These are phyloP conservation scores for Isotomurus palustris DNA, from an alignment of 2,888 invertebrate species.

Conservation along the genomic window DNA sequence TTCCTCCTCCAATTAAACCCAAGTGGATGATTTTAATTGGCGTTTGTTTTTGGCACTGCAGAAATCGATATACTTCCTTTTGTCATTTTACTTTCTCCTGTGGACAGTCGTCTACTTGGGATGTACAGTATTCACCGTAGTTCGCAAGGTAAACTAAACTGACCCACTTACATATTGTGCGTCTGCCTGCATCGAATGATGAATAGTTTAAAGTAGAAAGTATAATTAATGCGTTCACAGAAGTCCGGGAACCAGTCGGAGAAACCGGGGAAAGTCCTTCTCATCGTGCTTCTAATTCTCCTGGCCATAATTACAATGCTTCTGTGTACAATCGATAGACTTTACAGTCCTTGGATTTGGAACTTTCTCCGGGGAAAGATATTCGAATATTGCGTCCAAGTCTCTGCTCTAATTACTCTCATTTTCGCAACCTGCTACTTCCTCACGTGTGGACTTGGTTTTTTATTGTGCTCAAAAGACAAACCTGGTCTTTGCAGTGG, in stretches of 20 bases:
- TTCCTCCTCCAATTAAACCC: constrained; percentile 2
- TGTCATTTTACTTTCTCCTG: constrained; percentile 39
- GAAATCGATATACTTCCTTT: constrained; percentile 37
- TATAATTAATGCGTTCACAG: not conserved
- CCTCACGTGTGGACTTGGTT: constrained; percentile 23
- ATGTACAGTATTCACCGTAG: constrained; percentile 33
- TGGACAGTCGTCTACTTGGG: constrained; percentile 37
- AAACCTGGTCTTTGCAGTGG: constrained; percentile 3
- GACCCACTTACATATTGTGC: too few species aligned
- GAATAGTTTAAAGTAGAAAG: too few species aligned
- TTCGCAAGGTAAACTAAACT: constrained; percentile 26
- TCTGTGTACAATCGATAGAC: constrained; percentile 29
- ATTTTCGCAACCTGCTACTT: constrained; percentile 29
- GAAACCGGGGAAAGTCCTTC: constrained; percentile 30
- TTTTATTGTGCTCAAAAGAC: constrained; percentile 23
- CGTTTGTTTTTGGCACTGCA: constrained; percentile 9
- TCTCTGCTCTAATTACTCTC: constrained; percentile 28
- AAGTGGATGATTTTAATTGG: not conserved
- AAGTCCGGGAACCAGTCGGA: constrained; percentile 3
- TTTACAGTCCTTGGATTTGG: constrained; percentile 33
- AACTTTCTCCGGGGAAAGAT: constrained; percentile 34
- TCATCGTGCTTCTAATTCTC: constrained; percentile 32
- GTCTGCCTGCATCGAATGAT: too few species aligned
- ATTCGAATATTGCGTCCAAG: constrained; percentile 38
- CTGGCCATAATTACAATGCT: constrained; percentile 30